Percentiles rank a stretch among this genome's conserved stretches.
phyloP scores from a whole-genome alignment of 1,140 invertebrate genomes.

The Ceratina australensis region DNA sequence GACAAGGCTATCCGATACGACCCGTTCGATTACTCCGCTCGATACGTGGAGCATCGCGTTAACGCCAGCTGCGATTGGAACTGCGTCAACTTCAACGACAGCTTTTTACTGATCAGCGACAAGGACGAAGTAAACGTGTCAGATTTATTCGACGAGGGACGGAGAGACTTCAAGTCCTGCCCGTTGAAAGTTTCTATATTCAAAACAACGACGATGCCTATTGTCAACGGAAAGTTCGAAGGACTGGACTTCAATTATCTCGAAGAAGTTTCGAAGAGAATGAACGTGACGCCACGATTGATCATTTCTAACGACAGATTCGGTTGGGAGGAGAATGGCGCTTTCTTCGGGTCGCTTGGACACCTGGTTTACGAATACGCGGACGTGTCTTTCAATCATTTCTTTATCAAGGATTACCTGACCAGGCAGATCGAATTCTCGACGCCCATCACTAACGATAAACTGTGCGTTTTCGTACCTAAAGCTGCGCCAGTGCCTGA shows the following conservation, averaged over 20 bases:
- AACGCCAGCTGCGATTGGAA: conserved; percentile 13
- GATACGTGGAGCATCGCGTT: background rate
- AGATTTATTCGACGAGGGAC: conserved; percentile 1
- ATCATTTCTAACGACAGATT: background rate
- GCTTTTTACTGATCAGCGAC: background rate
- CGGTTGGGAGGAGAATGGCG: conserved; percentile 28
- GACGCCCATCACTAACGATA: background rate
- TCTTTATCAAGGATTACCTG: conserved; percentile 37
- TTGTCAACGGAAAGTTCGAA: background rate
- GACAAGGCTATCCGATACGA: conserved; percentile 16
- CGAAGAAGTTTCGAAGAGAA: background rate
- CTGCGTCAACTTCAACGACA: background rate
- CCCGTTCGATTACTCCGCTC: conserved; percentile 1
- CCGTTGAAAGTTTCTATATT: conserved; percentile 33
- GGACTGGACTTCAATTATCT: conserved; percentile 21
- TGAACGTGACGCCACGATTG: conserved; percentile 24
- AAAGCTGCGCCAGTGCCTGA: conserved; percentile 11
- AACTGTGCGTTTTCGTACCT: conserved; percentile 23
- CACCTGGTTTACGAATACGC: conserved; percentile 3
- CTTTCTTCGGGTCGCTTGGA: conserved; percentile 4
- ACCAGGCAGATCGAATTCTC: conserved; percentile 19
- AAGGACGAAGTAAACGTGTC: background rate
- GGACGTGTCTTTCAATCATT: conserved; percentile 32
- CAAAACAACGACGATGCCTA: background rate
- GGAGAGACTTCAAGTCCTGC: background rate